Percentiles rank a stretch among this genome's conserved stretches.
phyloP scores from a whole-genome alignment of 2,888 invertebrate species.

The Lasiommata megera region DNA sequence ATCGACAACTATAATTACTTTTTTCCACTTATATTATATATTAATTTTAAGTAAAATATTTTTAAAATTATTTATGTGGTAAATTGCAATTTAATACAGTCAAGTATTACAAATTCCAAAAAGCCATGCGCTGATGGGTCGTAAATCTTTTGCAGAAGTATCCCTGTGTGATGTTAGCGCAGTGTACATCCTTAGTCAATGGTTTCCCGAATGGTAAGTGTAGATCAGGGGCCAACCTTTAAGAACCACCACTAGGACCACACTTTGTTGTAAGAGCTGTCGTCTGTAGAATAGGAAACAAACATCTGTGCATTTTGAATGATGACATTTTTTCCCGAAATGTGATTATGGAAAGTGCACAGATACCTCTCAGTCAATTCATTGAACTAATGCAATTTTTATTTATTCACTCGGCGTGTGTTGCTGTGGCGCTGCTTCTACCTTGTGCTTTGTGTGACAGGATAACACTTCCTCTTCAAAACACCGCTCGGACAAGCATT shows the following conservation, averaged over 20 bases:
- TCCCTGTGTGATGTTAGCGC: conserved; percentile 85
- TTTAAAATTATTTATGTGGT: conserved; percentile 39
- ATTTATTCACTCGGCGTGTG: conserved; percentile 81
- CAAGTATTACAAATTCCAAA: conserved; percentile 59
- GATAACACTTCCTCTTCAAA: conserved; percentile 80
- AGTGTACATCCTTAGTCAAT: conserved; percentile 84
- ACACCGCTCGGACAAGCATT: conserved; percentile 79
- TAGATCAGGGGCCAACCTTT: conserved; percentile 74
- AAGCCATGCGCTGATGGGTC: conserved; percentile 84
- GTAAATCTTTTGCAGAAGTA: conserved; percentile 90
- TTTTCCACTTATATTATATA: conserved; percentile 49
- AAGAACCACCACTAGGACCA: conserved; percentile 61
- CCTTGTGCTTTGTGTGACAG: conserved; percentile 83
- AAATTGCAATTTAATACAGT: conserved; percentile 46
- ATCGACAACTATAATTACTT: conserved; percentile 76
- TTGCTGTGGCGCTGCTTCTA: conserved; percentile 82
- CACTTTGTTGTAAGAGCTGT: conserved; percentile 44
- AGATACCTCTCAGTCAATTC: conserved; percentile 58
- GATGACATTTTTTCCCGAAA: conserved; percentile 38
- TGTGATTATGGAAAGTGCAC: conserved; percentile 58
- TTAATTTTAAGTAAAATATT: conserved; percentile 44
- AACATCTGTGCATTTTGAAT: conserved; percentile 61
- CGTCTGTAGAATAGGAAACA: conserved; percentile 61
- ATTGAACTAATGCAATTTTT: conserved; percentile 76
- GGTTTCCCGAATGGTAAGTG: conserved; percentile 85